Evolutionary conservation across 2,113 vertebrate species (phyloP), one percentile per base, ranked within the genome.

Genomic region (Casuarius casuarius): DNA sequence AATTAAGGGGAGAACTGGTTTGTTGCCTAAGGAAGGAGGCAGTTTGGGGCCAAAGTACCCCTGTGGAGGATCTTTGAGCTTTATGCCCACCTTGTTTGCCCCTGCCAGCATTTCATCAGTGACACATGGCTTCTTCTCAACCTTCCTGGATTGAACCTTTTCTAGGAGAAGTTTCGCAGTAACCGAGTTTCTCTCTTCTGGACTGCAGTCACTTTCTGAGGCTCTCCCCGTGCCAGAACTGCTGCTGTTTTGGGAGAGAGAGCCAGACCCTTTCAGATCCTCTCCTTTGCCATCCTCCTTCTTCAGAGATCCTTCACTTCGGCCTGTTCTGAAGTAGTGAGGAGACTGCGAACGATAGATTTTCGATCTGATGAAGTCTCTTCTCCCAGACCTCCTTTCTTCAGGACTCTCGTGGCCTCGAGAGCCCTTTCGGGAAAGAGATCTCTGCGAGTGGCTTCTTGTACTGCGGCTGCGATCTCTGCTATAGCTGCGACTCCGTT

Each of bases 1-100:
- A 87, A 99, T 99, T 20, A 99, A 97, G 19, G 99, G 99, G 74
- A 99, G 98, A 95, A 99, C 98, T 5, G 98, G 98, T 97, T 99
- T 99, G 97, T 91, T 99, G 93, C 99, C 99, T 38, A 99, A 97
- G 16, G 98, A 96, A 12, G 99, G 99, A 51, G 99, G 99, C 10
- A 99, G 98, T 92, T 99, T 99, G 5, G 99, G 99, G 59, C 99
- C 99, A 70, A 99, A 99, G 96, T 99, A 99, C 48, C 99, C 99
- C 96, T 99, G 99, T 21, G 99, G 99, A 52, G 99, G 99, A 92
- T 99, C 99, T 91, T 99, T 99, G 87, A 99, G 98, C 93, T 99
- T 99, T 80, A 98, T 95, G 29, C 99, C 99, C 44, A 98, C 96
- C 95, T 99, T 99, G 92, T 84, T 97, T 66, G 98, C 88, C 18